Evolutionary conservation across 2,797 vertebrate genomes (phyloP).

Genomic region (Muscicapa comitata): DNA sequence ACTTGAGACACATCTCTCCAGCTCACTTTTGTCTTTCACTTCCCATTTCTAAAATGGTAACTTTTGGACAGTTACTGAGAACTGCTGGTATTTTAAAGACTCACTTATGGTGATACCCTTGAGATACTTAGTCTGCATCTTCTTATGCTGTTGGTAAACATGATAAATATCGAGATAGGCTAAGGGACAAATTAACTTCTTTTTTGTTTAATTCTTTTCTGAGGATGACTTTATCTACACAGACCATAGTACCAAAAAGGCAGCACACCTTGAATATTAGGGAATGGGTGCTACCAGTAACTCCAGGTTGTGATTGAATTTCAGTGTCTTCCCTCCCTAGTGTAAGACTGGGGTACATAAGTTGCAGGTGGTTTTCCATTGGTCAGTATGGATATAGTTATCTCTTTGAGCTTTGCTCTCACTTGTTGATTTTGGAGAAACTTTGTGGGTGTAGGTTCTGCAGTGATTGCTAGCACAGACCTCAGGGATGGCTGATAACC

Average conservation of each 20-base stretch:
- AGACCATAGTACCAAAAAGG: not conserved
- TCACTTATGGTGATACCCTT: not conserved
- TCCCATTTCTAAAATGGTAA: not conserved
- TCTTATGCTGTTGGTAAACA: not conserved
- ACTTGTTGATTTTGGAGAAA: not conserved
- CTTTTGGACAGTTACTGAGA: not conserved
- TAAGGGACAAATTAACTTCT: not conserved
- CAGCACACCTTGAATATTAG: not conserved
- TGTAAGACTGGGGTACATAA: not conserved
- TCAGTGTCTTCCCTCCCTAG: not conserved
- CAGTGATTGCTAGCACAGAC: not conserved
- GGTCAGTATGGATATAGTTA: not conserved
- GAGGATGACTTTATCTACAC: not conserved
- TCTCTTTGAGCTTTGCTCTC: not conserved
- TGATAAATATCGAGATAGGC: not conserved
- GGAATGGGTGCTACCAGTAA: not conserved
- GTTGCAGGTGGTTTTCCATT: not conserved
- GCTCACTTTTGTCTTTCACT: not conserved
- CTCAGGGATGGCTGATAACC: not conserved
- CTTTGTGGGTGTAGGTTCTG: not conserved
- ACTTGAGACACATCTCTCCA: not conserved
- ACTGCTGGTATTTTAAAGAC: not conserved
- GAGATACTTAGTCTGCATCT: not conserved
- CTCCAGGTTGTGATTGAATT: not conserved
- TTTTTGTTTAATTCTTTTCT: not conserved